Base-by-base conservation (phyloP, 1,140 invertebrate species). In the Dermatophagoides farinae region DNA sequence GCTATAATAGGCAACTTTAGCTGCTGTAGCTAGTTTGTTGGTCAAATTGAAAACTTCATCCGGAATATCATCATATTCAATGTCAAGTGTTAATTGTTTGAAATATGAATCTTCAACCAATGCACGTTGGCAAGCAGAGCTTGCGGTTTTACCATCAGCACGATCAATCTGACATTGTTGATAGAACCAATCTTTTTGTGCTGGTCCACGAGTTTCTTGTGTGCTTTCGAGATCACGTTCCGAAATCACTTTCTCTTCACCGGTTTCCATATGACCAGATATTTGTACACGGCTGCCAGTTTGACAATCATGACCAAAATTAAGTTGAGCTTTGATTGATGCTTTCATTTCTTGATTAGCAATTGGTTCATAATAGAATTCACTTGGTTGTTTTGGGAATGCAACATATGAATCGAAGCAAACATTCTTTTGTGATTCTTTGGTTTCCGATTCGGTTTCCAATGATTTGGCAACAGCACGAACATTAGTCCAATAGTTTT, bases 301-400 rank as follows among this genome's bases (percentile, higher is more conserved):
- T 20, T 63, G 61, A 22, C 61, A 62, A 20, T 61, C 9, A 16
- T 31, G n/a, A 22, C 61, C 55, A 12, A 64, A 63, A 40, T 18
- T 62, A 11, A 63, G 1, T 37, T 49, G 40, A 37, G 62, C 61
- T 12, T 63, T 14, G 8, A 63, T 23, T 31, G 22, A 16, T n/a
- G 62, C 62, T 25, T 63, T 61, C 22, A 53, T n/a, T 10, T 40
- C 39, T 25, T 61, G 60, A 11, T n/a, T 38, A 14, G 61, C 22
- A n/a, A 63, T 62, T 39, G 60, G 62, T 20, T 63, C 62, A 37
- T 63, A 63, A 43, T 63, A 63, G 61, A 63, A 63, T 20, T 63
- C 62, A 23, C 37, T 31, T 6, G 62, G 62, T 12, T 65, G 31
- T 8, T n/a, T 16, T n/a, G 62, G 62, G 47, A 59, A 63, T 11